Evolutionary conservation across 2,888 invertebrate species (phyloP).

Genomic region (Agrochola circellaris): DNA sequence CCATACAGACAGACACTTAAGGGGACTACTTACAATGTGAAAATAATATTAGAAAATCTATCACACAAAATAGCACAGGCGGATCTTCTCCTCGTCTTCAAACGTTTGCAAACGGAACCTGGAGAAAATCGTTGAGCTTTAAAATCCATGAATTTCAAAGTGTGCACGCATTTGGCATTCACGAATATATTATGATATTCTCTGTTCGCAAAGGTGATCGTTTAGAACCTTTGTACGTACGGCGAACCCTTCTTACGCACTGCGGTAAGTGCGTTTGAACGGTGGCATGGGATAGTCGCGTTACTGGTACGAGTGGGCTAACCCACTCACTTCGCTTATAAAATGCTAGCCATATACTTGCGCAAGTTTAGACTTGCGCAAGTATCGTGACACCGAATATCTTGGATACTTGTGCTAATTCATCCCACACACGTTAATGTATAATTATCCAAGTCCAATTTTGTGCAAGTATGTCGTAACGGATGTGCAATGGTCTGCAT

Average conservation of each 20-base stretch:
- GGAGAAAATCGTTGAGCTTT: conserved; percentile 44
- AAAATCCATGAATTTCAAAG: conserved; percentile 68
- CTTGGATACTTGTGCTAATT: no score
- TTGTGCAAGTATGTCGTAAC: no score
- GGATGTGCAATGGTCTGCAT: neutral
- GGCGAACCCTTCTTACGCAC: conserved; percentile 72
- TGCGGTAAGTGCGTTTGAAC: conserved; percentile 67
- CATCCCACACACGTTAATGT: no score
- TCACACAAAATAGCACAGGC: neutral
- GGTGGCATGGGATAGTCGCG: conserved; percentile 32
- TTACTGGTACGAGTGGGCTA: conserved; percentile 23
- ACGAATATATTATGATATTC: conserved; percentile 64
- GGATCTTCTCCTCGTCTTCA: neutral
- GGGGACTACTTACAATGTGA: neutral
- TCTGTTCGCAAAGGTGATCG: conserved; percentile 68
- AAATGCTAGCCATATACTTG: no score
- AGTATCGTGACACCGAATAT: no score
- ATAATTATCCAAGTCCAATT: no score
- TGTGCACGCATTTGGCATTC: conserved; percentile 56
- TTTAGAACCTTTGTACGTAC: conserved; percentile 68
- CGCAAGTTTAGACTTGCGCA: no score
- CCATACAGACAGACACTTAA: neutral
- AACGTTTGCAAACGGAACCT: conserved; percentile 20
- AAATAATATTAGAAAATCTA: neutral
- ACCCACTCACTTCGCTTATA: neutral